Percentiles rank a stretch among this genome's conserved stretches.
Evolutionary conservation across 2,113 vertebrate genomes (phyloP).

Genomic region (Agapornis roseicollis): DNA sequence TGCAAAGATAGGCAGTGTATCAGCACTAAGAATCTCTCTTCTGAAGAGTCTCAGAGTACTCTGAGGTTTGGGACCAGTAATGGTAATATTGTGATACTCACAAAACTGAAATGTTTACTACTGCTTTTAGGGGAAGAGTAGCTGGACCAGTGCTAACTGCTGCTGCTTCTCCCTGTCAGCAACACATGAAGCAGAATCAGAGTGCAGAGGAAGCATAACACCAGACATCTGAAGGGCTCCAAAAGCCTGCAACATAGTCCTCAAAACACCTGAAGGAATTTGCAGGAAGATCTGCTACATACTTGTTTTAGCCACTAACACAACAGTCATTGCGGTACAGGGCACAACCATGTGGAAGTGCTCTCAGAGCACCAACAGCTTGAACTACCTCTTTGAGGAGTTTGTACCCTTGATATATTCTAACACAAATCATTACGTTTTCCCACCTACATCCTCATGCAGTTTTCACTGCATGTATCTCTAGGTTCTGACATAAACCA

Average conservation of each 20-base stretch:
- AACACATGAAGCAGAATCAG: not conserved
- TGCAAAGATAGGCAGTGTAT: not conserved
- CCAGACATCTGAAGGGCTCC: not conserved
- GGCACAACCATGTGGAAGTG: not conserved
- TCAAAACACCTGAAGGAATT: not conserved
- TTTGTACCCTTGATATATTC: not conserved
- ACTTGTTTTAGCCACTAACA: not conserved
- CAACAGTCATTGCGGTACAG: not conserved
- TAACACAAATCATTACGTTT: not conserved
- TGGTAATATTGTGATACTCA: not conserved
- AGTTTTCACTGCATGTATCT: not conserved
- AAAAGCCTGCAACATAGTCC: not conserved
- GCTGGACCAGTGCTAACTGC: not conserved
- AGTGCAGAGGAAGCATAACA: not conserved
- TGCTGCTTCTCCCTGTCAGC: not conserved
- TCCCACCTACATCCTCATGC: not conserved
- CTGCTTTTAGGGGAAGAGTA: not conserved
- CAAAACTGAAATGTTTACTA: not conserved
- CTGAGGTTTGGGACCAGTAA: not conserved
- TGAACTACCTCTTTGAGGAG: not conserved
- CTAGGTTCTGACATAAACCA: not conserved
- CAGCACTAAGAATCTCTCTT: not conserved
- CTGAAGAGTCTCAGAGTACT: not conserved
- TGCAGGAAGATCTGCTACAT: not conserved
- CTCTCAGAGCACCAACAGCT: not conserved